phyloP scores from a whole-genome alignment of 92 coral and sea anemone species.

The Ricordea florida region DNA sequence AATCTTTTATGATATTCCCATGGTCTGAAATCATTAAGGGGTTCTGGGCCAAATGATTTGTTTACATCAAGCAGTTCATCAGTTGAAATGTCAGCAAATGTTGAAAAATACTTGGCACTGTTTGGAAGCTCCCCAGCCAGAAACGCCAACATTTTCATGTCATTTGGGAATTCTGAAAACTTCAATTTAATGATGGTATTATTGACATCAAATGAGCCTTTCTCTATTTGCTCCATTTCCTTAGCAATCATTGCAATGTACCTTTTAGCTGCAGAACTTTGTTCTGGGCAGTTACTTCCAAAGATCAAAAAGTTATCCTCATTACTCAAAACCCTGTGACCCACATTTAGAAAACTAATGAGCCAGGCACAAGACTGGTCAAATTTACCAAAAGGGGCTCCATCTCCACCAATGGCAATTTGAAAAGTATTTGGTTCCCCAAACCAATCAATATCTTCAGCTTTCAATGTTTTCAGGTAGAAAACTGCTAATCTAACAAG shows the following conservation, averaged over 20 bases:
- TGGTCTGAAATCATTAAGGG: conserved; percentile 39
- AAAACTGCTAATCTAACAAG: conserved; percentile 30
- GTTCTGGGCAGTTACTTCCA: conserved; percentile 28
- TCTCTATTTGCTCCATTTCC: background rate
- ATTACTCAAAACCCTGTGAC: conserved; percentile 34
- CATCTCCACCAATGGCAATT: conserved; percentile 57
- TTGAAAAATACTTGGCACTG: background rate
- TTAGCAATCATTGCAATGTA: background rate
- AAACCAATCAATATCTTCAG: conserved; percentile 11
- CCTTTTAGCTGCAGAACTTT: background rate
- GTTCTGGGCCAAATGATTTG: too few species aligned
- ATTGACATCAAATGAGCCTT: background rate
- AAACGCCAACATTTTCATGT: conserved; percentile 3
- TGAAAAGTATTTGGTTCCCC: conserved; percentile 8
- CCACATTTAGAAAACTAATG: conserved; percentile 41
- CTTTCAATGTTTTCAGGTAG: conserved; percentile 8
- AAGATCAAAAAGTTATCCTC: conserved; percentile 41
- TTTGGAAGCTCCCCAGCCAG: background rate
- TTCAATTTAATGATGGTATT: too few species aligned
- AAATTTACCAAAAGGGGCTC: conserved; percentile 45
- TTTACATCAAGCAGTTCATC: too few species aligned
- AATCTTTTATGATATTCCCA: conserved; percentile 54
- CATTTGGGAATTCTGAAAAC: background rate
- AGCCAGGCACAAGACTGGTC: conserved; percentile 54
- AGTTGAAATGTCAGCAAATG: background rate